A percentile compares a stretch with the other conserved stretches of the same genome.
phyloP scores from a whole-genome alignment of 2,797 vertebrate genomes.

The Tympanoctomys barrerae region DNA sequence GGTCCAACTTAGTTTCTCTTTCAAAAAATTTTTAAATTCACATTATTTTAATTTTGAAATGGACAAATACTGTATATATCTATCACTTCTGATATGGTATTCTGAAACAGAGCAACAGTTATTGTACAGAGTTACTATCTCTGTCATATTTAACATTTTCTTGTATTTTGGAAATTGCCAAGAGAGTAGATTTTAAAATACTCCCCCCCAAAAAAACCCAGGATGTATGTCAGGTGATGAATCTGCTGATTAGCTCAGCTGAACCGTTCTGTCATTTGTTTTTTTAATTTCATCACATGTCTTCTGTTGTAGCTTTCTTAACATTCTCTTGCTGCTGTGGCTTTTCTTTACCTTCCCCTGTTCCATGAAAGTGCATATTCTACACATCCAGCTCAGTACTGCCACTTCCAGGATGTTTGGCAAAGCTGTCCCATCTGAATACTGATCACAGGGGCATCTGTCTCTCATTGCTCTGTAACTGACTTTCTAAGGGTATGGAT shows the following conservation, averaged over 20 bases:
- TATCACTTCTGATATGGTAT: not conserved
- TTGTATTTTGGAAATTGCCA: not conserved
- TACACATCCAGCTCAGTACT: not conserved
- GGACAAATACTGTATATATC: not conserved
- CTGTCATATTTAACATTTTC: not conserved
- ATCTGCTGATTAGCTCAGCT: not conserved
- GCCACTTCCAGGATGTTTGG: not conserved
- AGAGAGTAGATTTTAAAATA: not conserved
- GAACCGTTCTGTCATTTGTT: not conserved
- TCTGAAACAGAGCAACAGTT: not conserved
- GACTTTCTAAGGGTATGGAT: not conserved
- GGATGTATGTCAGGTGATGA: too few relatives aligned
- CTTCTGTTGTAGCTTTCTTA: not conserved
- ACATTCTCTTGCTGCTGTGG: not conserved
- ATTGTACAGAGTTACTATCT: not conserved
- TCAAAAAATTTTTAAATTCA: not conserved
- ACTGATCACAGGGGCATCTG: not conserved
- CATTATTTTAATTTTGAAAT: conserved; percentile 22
- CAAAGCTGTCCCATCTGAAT: not conserved
- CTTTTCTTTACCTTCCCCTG: not conserved
- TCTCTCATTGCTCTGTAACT: not conserved
- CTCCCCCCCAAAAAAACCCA: not conserved
- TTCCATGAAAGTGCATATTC: not conserved
- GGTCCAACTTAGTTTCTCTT: conserved; percentile 10
- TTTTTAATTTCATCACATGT: not conserved